Conservation (phyloP, 2,797 vertebrate genomes). For the Ctenopoma kingsleyae region DNA sequence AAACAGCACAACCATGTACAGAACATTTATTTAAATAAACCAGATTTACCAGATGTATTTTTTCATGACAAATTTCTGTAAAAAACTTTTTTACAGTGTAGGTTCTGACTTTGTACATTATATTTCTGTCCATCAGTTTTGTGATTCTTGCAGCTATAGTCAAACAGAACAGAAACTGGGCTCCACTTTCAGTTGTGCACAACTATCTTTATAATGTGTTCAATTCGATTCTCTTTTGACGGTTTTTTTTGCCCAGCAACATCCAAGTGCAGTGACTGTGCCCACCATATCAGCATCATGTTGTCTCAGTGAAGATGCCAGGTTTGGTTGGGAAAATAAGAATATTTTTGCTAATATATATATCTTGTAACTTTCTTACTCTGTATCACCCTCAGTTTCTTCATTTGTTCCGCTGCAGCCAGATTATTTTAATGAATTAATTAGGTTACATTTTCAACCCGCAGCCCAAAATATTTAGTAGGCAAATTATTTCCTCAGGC, state of each 20-base stretch:
- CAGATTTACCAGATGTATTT: no score
- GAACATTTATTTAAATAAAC: no score
- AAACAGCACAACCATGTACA: no score
- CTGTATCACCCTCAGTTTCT: slow-evolving; percentile 17
- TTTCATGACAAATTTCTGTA: no score
- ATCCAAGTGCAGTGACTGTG: background rate
- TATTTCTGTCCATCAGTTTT: background rate
- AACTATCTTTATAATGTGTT: background rate
- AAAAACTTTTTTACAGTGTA: no score
- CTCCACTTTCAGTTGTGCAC: background rate
- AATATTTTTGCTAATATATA: background rate
- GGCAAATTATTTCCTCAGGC: slow-evolving; percentile 63
- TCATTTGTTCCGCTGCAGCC: slow-evolving; percentile 36
- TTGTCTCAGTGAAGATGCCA: background rate
- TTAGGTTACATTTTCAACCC: slow-evolving; percentile 61
- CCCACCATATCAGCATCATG: background rate
- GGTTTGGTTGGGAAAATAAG: background rate
- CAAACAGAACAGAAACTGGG: background rate
- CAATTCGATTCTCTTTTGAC: no score
- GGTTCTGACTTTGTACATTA: no score
- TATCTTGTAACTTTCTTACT: background rate
- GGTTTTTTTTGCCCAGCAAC: no score
- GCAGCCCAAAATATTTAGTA: slow-evolving; percentile 67
- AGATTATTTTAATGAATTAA: slow-evolving; percentile 61
- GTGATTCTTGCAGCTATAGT: background rate